Conservation (phyloP, 2,797 vertebrate species). For the Chanos chanos region DNA sequence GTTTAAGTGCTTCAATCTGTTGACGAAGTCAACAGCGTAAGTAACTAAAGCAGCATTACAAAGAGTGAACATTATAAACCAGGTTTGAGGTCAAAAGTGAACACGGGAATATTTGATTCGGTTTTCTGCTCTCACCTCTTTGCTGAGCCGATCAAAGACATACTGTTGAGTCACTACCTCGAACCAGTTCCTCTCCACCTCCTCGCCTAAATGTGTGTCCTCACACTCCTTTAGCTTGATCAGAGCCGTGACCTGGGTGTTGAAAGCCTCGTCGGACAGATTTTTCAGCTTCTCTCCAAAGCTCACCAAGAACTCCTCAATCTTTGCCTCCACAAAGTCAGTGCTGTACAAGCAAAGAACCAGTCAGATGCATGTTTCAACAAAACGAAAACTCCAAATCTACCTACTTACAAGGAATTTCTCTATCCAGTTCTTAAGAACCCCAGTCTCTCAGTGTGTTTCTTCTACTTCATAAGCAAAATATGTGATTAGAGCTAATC, state of each 20-base stretch:
- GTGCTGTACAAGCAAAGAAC: conserved; percentile 71
- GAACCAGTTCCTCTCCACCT: conserved; percentile 93
- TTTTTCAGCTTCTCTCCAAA: conserved; percentile 81
- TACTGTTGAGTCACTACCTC: conserved; percentile 93
- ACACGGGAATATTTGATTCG: no score
- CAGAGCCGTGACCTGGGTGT: conserved; percentile 86
- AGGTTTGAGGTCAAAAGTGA: no score
- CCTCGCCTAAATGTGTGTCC: conserved; percentile 91
- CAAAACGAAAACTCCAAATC: no score
- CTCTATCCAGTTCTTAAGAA: no score
- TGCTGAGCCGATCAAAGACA: conserved; percentile 82
- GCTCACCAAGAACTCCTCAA: conserved; percentile 85
- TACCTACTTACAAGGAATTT: no score
- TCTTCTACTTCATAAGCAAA: no score
- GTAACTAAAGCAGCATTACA: neutral
- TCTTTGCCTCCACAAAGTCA: conserved; percentile 86
- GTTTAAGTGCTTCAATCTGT: conserved; percentile 89
- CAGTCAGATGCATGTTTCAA: no score
- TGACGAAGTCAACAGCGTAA: neutral
- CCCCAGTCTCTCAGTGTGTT: no score
- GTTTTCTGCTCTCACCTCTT: conserved; percentile 77
- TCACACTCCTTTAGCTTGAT: conserved; percentile 94
- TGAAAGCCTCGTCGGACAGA: conserved; percentile 84
- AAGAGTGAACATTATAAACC: no score
- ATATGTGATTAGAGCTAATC: no score